Conservation (phyloP, 92 coral and sea anemone genomes). For the Hydrozoanthus gracilis region DNA sequence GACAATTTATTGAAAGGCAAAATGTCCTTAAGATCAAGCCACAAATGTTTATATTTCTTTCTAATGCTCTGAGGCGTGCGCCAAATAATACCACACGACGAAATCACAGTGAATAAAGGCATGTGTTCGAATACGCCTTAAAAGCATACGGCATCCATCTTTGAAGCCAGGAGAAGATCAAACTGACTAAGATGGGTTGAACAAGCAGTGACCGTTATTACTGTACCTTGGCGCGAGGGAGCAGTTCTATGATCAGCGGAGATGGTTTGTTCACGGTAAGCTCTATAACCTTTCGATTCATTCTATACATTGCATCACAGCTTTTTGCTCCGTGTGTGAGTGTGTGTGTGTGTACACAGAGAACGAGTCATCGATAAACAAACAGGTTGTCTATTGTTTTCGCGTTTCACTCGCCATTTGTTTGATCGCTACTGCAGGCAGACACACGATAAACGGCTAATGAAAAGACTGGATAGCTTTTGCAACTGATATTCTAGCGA, state of each 20-base stretch:
- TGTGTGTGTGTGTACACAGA: not conserved
- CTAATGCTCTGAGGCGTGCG: not conserved
- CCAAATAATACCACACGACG: not conserved
- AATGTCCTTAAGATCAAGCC: not conserved
- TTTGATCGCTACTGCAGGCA: not conserved
- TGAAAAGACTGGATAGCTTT: no score
- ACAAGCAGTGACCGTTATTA: not conserved
- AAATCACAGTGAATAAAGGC: not conserved
- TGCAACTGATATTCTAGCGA: no score
- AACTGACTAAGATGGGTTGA: not conserved
- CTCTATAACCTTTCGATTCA: not conserved
- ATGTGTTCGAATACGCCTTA: not conserved
- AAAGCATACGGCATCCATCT: not conserved
- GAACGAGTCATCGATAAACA: not conserved
- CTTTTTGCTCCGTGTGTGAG: not conserved
- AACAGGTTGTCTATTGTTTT: conserved; percentile 40
- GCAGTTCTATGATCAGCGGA: conserved; percentile 27
- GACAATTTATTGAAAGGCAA: not conserved
- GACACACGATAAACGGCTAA: not conserved
- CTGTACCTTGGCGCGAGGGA: conserved; percentile 8
- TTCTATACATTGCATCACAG: not conserved
- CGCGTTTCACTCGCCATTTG: not conserved
- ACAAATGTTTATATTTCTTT: not conserved
- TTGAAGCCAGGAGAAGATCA: no score
- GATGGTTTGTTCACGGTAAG: conserved; percentile 13